Percentiles rank a stretch among this genome's conserved stretches.
Conservation (phyloP, 2,888 invertebrate species). For the Theodoxus fluviatilis region DNA sequence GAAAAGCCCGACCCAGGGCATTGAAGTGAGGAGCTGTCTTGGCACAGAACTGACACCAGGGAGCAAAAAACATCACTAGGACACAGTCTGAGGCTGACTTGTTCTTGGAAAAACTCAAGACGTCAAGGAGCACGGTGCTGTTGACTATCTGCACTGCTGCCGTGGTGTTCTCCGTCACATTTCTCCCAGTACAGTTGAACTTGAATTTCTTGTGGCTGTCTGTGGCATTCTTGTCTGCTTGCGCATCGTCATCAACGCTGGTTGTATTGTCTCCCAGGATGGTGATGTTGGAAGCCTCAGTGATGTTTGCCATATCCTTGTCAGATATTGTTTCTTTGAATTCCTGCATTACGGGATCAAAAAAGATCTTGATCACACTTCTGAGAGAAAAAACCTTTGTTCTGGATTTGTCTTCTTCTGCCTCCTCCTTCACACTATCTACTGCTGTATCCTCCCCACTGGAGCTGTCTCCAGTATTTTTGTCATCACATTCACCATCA, state of each 20-base stretch:
- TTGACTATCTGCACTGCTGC: constrained; percentile 73
- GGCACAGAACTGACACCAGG: constrained; percentile 88
- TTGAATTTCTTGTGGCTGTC: constrained; percentile 48
- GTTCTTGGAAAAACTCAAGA: constrained; percentile 69
- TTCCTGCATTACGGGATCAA: constrained; percentile 48
- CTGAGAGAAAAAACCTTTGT: constrained; percentile 34
- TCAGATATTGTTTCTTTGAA: constrained; percentile 32
- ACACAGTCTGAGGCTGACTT: constrained; percentile 70
- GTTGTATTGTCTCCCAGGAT: constrained; percentile 12
- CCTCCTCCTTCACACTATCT: no score
- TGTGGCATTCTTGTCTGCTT: constrained; percentile 35
- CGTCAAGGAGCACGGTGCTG: constrained; percentile 74
- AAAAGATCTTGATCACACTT: constrained; percentile 38
- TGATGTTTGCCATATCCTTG: not conserved
- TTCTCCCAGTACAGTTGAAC: constrained; percentile 53
- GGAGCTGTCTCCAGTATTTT: no score
- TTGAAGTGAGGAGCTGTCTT: constrained; percentile 89
- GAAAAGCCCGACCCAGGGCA: constrained; percentile 85
- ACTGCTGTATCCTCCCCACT: no score
- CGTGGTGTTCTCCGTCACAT: constrained; percentile 46
- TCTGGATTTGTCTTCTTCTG: constrained; percentile 19
- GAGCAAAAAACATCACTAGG: constrained; percentile 86
- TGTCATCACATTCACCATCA: no score
- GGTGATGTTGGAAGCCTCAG: constrained; percentile 10
- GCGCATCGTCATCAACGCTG: constrained; percentile 3